Percentiles rank a stretch among this genome's conserved stretches.
Evolutionary conservation across 2,113 vertebrate genomes (phyloP).

Genomic region (Nothoprocta pentlandii): DNA sequence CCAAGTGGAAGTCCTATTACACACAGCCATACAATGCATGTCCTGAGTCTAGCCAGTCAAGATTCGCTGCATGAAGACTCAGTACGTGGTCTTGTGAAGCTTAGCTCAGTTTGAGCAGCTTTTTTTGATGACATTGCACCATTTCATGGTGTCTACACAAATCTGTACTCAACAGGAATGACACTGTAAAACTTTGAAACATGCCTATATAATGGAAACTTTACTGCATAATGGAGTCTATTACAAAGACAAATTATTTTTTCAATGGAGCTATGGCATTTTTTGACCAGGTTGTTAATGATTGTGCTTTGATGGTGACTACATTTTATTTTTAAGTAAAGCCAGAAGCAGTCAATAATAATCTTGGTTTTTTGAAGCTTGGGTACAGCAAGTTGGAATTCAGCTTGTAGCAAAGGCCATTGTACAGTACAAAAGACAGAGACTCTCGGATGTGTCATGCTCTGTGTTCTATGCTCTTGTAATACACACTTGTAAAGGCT

Average conservation of each 20-base stretch:
- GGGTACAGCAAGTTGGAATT: constrained; percentile 48
- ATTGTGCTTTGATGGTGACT: constrained; percentile 46
- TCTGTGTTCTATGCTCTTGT: constrained; percentile 58
- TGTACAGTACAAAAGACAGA: constrained; percentile 60
- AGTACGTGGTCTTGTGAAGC: constrained; percentile 94
- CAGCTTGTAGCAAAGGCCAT: constrained; percentile 46
- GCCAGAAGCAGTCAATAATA: constrained; percentile 8
- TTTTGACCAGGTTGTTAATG: constrained; percentile 12
- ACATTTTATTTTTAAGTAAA: constrained; percentile 39
- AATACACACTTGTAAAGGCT: constrained; percentile 57
- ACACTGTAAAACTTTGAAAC: constrained; percentile 57
- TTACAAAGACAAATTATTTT: constrained; percentile 55
- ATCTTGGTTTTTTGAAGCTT: constrained; percentile 41
- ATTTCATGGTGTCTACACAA: neutral
- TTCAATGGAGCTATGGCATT: constrained; percentile 41
- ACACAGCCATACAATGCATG: constrained; percentile 89
- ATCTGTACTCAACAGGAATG: constrained; percentile 17
- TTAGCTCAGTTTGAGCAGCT: constrained; percentile 92
- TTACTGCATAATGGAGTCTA: constrained; percentile 1
- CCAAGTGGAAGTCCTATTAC: constrained; percentile 86
- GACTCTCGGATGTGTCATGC: constrained; percentile 36
- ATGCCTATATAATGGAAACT: constrained; percentile 42
- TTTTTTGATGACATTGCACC: neutral
- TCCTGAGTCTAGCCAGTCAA: constrained; percentile 93
- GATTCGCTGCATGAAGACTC: constrained; percentile 97